Percentiles rank a stretch among this genome's conserved stretches.
Evolutionary conservation across 1,140 invertebrate genomes (phyloP).

Genomic region (Hylaeus anthracinus): DNA sequence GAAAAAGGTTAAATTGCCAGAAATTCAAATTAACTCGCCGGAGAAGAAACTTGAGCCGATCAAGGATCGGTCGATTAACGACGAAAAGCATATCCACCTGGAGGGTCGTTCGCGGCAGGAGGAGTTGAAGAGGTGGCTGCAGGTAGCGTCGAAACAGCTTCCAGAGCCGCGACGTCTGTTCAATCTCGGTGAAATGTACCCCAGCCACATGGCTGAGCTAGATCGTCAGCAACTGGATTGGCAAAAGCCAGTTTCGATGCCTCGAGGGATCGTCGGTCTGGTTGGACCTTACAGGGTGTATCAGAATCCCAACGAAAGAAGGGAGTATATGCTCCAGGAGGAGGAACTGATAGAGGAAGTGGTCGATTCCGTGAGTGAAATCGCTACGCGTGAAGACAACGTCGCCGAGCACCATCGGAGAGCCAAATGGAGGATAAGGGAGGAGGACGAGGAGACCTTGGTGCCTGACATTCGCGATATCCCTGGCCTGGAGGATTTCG

Average conservation of each 20-base stretch:
- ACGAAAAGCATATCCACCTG: slow-evolving; percentile 2
- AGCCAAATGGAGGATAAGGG: slow-evolving; percentile 66
- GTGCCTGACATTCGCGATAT: slow-evolving; percentile 57
- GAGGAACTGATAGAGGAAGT: slow-evolving; percentile 71
- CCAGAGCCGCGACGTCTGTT: slow-evolving; percentile 40
- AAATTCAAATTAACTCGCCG: neutral
- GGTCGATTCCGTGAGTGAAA: slow-evolving; percentile 58
- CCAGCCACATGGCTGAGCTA: slow-evolving; percentile 7
- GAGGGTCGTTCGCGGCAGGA: slow-evolving; percentile 53
- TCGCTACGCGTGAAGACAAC: slow-evolving; percentile 23
- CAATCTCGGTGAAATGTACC: slow-evolving; percentile 35
- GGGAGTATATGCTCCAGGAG: slow-evolving; percentile 71
- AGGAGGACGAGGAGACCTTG: slow-evolving; percentile 64
- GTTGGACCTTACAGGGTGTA: slow-evolving; percentile 70
- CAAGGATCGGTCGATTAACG: neutral
- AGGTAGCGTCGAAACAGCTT: slow-evolving; percentile 46
- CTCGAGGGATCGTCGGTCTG: slow-evolving; percentile 71
- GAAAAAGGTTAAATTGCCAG: slow-evolving; percentile 37
- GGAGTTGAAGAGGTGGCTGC: slow-evolving; percentile 67
- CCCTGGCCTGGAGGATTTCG: slow-evolving; percentile 29
- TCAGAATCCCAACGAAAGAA: slow-evolving; percentile 62
- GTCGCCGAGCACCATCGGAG: slow-evolving; percentile 51
- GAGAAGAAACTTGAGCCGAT: slow-evolving; percentile 20
- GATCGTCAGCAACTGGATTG: slow-evolving; percentile 31
- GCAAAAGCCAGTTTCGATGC: slow-evolving; percentile 44